Evolutionary conservation across 2,888 invertebrate genomes (phyloP).

Genomic region (Sphaeridia pumilis): DNA sequence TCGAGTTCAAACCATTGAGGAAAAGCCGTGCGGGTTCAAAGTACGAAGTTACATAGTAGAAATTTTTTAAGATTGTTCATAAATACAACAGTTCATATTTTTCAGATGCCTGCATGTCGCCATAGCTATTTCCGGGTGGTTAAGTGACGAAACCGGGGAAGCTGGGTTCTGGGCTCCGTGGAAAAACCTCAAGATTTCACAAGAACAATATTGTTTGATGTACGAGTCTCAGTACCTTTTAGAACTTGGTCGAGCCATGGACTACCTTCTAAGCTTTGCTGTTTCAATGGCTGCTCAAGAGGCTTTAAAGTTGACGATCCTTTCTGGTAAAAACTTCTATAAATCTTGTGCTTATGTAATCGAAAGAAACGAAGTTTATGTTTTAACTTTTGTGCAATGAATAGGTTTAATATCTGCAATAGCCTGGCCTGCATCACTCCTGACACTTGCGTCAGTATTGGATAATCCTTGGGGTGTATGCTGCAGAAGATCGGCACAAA

Average conservation of each 20-base stretch:
- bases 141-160: constrained; percentile 44
- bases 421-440: constrained; percentile 52
- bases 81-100: neutral
- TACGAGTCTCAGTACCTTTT: constrained; percentile 51
- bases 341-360: neutral
- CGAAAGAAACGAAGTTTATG: neutral
- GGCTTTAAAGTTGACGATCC: constrained; percentile 51
- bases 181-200: constrained; percentile 46
- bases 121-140: constrained; percentile 54
- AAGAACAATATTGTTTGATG: constrained; percentile 53
- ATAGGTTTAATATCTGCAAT: constrained; percentile 51
- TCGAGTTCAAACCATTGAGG: constrained; percentile 49
- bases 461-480: constrained; percentile 58
- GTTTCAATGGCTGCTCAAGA: constrained; percentile 51
- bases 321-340: constrained; percentile 44
- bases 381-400: neutral
- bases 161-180: constrained; percentile 46
- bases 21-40: constrained; percentile 38
- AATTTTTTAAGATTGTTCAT: neutral
- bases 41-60: constrained; percentile 15
- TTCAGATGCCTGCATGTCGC: constrained; percentile 47
- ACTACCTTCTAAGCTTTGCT: constrained; percentile 49
- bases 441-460: constrained; percentile 47
- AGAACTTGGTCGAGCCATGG: constrained; percentile 50
- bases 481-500: constrained; percentile 48